Evolutionary conservation across 2,113 vertebrate genomes (phyloP).

Genomic region (Trematocara nigrifrons): DNA sequence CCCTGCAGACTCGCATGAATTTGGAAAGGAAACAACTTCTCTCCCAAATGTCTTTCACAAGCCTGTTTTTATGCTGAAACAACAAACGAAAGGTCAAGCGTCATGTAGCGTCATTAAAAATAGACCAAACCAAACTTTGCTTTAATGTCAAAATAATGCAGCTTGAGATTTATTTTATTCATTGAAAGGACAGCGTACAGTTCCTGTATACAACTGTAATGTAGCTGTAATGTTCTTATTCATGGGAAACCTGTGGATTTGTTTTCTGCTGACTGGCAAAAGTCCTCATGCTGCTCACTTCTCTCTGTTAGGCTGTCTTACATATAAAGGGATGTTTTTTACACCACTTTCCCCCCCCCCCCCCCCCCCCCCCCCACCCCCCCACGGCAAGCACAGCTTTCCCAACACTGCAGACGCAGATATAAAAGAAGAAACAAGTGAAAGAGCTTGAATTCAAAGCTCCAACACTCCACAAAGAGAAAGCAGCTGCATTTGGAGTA

Average conservation of each 20-base stretch:
- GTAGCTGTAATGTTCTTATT: background rate
- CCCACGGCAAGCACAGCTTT: background rate
- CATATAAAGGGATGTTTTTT: background rate
- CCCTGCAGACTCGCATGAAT: background rate
- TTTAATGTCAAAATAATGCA: background rate
- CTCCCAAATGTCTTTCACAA: background rate
- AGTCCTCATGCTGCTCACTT: background rate
- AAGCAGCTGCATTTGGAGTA: background rate
- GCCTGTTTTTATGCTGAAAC: conserved; percentile 6
- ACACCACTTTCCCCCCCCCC: too few relatives aligned
- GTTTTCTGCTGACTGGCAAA: background rate
- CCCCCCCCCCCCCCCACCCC: too few relatives aligned
- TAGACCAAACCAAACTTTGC: background rate
- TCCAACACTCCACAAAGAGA: background rate
- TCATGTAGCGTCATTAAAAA: conserved; percentile 2
- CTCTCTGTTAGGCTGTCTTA: background rate
- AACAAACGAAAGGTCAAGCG: conserved; percentile 23
- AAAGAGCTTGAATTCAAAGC: background rate
- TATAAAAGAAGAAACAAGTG: background rate
- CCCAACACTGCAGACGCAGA: background rate
- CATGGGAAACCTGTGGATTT: background rate
- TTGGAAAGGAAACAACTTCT: background rate
- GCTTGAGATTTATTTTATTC: background rate
- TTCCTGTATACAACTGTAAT: background rate
- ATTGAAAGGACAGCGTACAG: background rate